Conservation (phyloP, 2,113 vertebrate species). For the Cettia cetti region DNA sequence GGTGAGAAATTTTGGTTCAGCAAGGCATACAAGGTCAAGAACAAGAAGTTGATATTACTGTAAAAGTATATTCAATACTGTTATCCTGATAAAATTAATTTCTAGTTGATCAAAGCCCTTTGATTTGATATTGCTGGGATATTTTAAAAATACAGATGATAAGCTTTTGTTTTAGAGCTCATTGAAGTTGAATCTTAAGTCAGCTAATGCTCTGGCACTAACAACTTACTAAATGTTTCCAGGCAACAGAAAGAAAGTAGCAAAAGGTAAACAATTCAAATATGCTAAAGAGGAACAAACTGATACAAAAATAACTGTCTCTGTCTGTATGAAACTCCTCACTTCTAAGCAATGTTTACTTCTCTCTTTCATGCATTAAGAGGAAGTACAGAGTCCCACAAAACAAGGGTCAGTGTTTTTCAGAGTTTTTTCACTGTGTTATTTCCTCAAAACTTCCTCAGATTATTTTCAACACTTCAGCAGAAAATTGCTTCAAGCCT, state of each 20-base stretch:
- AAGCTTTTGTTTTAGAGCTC: neutral
- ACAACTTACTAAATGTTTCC: slow-evolving; percentile 61
- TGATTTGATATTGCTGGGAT: neutral
- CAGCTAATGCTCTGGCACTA: neutral
- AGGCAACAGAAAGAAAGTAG: slow-evolving; percentile 57
- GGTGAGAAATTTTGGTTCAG: neutral
- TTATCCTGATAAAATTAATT: neutral
- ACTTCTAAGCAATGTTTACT: neutral
- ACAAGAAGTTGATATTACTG: neutral
- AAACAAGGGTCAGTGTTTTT: neutral
- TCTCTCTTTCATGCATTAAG: neutral
- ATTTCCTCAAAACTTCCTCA: neutral
- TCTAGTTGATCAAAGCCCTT: neutral
- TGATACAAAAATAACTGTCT: neutral
- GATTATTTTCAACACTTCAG: neutral
- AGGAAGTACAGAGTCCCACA: neutral
- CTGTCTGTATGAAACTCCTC: neutral
- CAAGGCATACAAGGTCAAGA: neutral
- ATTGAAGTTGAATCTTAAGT: neutral
- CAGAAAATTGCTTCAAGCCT: neutral
- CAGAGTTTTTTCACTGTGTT: neutral
- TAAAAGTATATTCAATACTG: neutral
- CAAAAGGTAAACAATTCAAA: slow-evolving; percentile 2
- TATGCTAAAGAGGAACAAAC: neutral
- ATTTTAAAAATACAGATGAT: neutral